phyloP scores from a whole-genome alignment of 2,888 invertebrate genomes.

The Macrophya annulata region DNA sequence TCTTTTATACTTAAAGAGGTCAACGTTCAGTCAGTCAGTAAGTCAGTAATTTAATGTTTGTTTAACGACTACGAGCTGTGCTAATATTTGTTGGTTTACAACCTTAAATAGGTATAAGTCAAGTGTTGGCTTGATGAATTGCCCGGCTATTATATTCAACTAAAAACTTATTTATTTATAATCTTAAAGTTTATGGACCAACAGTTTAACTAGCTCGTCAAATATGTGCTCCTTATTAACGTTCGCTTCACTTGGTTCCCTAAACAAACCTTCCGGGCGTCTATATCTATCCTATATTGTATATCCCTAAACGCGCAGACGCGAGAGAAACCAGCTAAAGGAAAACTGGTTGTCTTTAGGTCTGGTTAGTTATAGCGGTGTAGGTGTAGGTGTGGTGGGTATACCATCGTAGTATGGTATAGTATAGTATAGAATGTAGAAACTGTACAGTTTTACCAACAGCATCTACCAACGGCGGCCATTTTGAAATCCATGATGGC shows the following conservation, averaged over 20 bases:
- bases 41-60: constrained; percentile 61
- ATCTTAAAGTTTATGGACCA: constrained; percentile 53
- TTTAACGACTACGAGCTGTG: constrained; percentile 61
- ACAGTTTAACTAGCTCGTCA: constrained; percentile 56
- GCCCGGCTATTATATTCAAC: constrained; percentile 56
- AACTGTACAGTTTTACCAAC: constrained; percentile 3
- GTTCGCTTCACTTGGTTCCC: constrained; percentile 50
- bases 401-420: not conserved
- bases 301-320: not conserved
- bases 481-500: constrained; percentile 78
- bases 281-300: not conserved
- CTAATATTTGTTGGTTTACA: constrained; percentile 73
- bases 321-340: not conserved
- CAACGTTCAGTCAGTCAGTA: constrained; percentile 1
- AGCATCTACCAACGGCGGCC: constrained; percentile 63
- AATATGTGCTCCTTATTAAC: constrained; percentile 55
- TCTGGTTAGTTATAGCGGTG: constrained; percentile 8
- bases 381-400: not conserved
- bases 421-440: not conserved
- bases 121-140: constrained; percentile 67
- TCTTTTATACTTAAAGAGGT: not conserved
- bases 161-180: constrained; percentile 59
- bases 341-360: constrained; percentile 4
- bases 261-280: constrained; percentile 51
- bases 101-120: constrained; percentile 71